A percentile compares a stretch with the other conserved stretches of the same genome.
Conservation (phyloP, 2,113 vertebrate genomes). For the Menura novaehollandiae region DNA sequence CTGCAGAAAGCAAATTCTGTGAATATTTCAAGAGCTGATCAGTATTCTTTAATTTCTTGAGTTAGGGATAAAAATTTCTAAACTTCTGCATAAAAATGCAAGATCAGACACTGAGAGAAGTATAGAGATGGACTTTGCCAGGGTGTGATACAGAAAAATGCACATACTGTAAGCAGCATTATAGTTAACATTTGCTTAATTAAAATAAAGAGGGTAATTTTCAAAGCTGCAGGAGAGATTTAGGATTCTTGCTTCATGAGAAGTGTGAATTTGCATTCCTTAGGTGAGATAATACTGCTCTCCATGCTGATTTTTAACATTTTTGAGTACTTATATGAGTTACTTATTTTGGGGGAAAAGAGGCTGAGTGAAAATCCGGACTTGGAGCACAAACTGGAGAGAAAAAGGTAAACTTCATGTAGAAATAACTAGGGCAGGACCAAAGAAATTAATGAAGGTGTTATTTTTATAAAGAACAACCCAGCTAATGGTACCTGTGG, state of each 20-base stretch:
- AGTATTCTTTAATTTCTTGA: background rate
- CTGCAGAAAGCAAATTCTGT: background rate
- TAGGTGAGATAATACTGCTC: background rate
- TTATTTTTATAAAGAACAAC: too few species aligned
- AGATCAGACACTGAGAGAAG: background rate
- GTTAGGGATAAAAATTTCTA: background rate
- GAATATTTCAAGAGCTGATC: background rate
- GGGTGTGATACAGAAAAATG: background rate
- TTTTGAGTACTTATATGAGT: background rate
- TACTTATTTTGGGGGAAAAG: background rate
- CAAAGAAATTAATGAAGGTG: rapidly evolving
- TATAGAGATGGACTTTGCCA: background rate
- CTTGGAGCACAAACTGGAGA: background rate
- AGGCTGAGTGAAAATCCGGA: rapidly evolving
- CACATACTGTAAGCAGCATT: background rate
- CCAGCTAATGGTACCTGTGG: too few species aligned
- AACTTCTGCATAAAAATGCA: background rate
- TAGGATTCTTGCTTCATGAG: background rate
- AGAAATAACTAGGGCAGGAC: background rate
- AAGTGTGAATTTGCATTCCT: background rate
- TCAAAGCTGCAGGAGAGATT: background rate
- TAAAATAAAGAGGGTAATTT: background rate
- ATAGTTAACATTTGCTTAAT: background rate
- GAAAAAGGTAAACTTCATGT: background rate
- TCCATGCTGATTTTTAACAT: background rate